Evolutionary conservation across 2,113 vertebrate species (phyloP).

Genomic region (Holacanthus passer): DNA sequence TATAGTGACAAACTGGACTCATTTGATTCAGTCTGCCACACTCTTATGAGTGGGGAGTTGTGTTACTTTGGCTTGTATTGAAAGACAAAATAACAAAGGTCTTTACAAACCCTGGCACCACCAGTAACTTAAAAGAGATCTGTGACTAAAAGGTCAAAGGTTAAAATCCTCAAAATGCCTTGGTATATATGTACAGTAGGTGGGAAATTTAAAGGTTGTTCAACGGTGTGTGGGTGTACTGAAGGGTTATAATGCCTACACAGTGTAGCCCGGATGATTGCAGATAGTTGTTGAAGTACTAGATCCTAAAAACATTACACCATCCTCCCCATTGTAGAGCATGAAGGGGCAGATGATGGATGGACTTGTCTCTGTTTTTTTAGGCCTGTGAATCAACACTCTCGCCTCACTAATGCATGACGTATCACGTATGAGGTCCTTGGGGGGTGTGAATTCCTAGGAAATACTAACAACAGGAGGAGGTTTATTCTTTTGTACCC

Average conservation of each 20-base stretch:
- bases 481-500: not conserved
- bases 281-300: conserved; percentile 12
- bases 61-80: conserved; percentile 19
- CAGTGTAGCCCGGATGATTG: conserved; percentile 18
- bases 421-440: not conserved
- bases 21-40: not conserved
- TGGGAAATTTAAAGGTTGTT: conserved; percentile 25
- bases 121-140: conserved; percentile 5
- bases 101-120: conserved; percentile 1
- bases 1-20: conserved; percentile 7
- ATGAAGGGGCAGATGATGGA: conserved; percentile 36
- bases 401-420: not conserved
- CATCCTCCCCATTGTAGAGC: conserved; percentile 10
- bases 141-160: conserved; percentile 15
- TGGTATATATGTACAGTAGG: not conserved
- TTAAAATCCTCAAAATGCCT: conserved; percentile 11
- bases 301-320: conserved; percentile 8
- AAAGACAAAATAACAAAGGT: not conserved
- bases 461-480: conserved; percentile 20
- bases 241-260: conserved; percentile 14
- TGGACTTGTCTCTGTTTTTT: conserved; percentile 26
- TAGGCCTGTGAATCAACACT: conserved; percentile 27
- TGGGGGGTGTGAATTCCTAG: conserved; percentile 12
- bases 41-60: conserved; percentile 5
- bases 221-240: conserved; percentile 28